Evolutionary conservation across 2,797 vertebrate genomes (phyloP).

Genomic region (Myotis myotis): DNA sequence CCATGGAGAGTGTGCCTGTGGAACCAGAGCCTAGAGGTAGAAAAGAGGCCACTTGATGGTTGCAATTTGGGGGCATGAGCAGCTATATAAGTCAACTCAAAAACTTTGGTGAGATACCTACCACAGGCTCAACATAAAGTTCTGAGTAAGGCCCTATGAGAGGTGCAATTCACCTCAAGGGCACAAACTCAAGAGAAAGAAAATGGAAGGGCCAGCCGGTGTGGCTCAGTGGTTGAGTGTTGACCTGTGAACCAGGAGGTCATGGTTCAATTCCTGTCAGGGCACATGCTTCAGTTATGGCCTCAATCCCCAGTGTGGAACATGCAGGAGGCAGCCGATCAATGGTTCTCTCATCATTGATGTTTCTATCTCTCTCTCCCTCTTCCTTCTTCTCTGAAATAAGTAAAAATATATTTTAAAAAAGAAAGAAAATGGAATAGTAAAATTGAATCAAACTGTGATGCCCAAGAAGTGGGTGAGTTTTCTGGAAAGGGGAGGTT

Average conservation of each 20-base stretch:
- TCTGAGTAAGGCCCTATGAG: background rate
- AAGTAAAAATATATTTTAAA: background rate
- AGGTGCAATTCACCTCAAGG: background rate
- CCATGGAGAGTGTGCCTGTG: background rate
- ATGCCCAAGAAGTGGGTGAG: background rate
- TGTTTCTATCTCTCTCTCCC: too few species aligned
- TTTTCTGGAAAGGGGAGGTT: background rate
- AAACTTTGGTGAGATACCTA: background rate
- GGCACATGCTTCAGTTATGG: too few species aligned
- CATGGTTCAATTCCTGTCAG: too few species aligned
- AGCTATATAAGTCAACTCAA: background rate
- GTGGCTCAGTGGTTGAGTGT: too few species aligned
- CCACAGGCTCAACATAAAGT: background rate
- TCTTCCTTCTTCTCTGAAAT: too few species aligned
- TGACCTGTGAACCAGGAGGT: too few species aligned
- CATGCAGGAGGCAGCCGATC: too few species aligned
- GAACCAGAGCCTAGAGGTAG: background rate
- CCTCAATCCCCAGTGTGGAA: too few species aligned
- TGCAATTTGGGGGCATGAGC: fast-evolving
- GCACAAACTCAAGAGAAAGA: background rate
- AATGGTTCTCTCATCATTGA: too few species aligned
- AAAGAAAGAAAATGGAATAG: background rate
- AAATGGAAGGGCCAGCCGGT: background rate
- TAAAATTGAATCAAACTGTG: background rate
- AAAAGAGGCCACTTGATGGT: background rate